These are phyloP conservation scores for Chondrilla cf. caribensis DNA, from an alignment of 37 sponge, comb jelly and placozoan genomes.

Conservation along the genomic window DNA sequence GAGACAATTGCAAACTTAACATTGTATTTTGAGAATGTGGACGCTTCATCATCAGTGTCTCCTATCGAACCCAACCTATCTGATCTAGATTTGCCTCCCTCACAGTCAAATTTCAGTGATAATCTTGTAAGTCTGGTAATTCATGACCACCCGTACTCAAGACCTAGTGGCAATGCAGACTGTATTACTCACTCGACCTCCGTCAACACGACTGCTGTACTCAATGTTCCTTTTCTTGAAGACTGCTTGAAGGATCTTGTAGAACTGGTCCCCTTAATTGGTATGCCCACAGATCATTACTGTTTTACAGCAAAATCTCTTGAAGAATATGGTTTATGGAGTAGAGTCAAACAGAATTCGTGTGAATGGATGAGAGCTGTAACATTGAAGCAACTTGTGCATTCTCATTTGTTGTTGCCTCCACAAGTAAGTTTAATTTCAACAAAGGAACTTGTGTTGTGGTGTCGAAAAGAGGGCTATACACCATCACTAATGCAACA, in stretches of 20 bases:
- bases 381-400: constrained; percentile 8
- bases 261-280: constrained; percentile 40
- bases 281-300: constrained; percentile 8
- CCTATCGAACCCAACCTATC: neutral
- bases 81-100: neutral
- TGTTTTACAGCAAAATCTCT: constrained; percentile 43
- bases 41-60: neutral
- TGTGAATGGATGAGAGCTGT: constrained; percentile 85
- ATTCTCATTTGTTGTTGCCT: neutral
- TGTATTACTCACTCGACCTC: neutral
- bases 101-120: neutral
- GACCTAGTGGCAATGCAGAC: neutral
- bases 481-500: constrained; percentile 50
- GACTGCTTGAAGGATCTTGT: constrained; percentile 43
- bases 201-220: neutral
- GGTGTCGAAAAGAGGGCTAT: constrained; percentile 84
- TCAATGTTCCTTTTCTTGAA: neutral
- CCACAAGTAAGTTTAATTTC: neutral
- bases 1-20: constrained; percentile 70
- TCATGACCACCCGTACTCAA: constrained; percentile 39
- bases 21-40: constrained; percentile 19
- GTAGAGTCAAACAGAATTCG: constrained; percentile 57
- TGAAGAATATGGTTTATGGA: constrained; percentile 58
- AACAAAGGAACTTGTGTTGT: constrained; percentile 45
- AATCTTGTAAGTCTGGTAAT: neutral